Conservation (phyloP, 2,888 invertebrate species). For the Rhogogaster chlorosoma region DNA sequence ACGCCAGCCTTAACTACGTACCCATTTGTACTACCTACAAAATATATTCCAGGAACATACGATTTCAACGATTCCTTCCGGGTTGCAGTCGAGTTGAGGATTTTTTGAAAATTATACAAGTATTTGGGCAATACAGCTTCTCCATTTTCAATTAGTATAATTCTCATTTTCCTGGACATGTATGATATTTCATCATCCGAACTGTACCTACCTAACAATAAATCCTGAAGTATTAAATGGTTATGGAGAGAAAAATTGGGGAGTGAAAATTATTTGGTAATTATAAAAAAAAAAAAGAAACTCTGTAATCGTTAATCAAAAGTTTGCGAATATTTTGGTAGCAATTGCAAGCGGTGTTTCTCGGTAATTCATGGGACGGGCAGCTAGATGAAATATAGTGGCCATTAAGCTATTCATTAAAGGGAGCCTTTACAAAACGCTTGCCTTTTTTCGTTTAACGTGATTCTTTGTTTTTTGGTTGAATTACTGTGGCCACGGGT, state of each 20-base stretch:
- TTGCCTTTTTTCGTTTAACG: slow-evolving; percentile 27
- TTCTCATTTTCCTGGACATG: background rate
- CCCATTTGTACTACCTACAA: background rate
- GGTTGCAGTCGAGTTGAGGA: too few relatives aligned
- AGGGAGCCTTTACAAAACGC: slow-evolving; percentile 38
- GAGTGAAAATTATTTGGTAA: background rate
- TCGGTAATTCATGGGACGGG: slow-evolving; percentile 6
- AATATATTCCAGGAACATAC: background rate
- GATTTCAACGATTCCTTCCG: background rate
- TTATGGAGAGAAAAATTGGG: background rate
- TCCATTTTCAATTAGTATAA: background rate
- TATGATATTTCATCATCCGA: background rate
- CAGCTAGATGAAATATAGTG: slow-evolving; percentile 44
- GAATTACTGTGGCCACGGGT: slow-evolving; percentile 24
- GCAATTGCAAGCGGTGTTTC: slow-evolving; percentile 32
- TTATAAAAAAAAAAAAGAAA: background rate
- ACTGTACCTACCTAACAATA: background rate
- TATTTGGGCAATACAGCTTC: too few relatives aligned
- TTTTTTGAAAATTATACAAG: too few relatives aligned
- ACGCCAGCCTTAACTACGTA: background rate
- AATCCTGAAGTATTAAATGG: background rate
- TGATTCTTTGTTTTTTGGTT: slow-evolving; percentile 46
- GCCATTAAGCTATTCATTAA: slow-evolving; percentile 45
- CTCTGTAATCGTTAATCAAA: slow-evolving; percentile 24
- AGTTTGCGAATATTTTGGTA: slow-evolving; percentile 21